These are phyloP conservation scores for Triplophysa bombifrons DNA, from an alignment of 2,797 vertebrate species.

Conservation along the genomic window DNA sequence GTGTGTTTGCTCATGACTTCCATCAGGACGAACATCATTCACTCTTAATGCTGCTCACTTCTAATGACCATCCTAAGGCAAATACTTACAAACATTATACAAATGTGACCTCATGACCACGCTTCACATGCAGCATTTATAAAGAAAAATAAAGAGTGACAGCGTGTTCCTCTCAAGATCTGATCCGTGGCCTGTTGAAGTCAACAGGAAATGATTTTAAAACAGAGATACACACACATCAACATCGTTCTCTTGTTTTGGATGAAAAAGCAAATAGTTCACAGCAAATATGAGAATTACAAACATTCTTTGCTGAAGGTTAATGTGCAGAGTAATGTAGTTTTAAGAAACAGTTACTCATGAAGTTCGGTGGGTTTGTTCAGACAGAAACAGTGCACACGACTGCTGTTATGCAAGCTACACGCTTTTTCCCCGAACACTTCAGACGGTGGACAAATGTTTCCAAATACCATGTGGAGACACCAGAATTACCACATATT, in stretches of 20 bases:
- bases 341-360: too few species aligned
- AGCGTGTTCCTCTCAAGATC: background rate
- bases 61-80: background rate
- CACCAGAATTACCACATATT: background rate
- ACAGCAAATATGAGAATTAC: too few species aligned
- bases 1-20: background rate
- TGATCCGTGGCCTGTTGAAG: background rate
- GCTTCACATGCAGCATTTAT: background rate
- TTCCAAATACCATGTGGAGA: background rate
- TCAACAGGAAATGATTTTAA: background rate
- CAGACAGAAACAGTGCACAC: too few species aligned
- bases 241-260: too few species aligned
- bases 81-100: background rate
- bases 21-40: background rate
- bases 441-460: background rate
- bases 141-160: background rate
- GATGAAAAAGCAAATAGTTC: too few species aligned
- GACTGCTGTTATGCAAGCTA: constrained; percentile 1
- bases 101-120: background rate
- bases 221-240: background rate
- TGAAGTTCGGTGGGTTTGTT: too few species aligned
- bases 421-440: background rate
- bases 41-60: background rate
- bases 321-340: too few species aligned
- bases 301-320: too few species aligned